These are phyloP conservation scores for Platycheirus rosarum DNA, from an alignment of 2,888 invertebrate species.

Conservation along the genomic window DNA sequence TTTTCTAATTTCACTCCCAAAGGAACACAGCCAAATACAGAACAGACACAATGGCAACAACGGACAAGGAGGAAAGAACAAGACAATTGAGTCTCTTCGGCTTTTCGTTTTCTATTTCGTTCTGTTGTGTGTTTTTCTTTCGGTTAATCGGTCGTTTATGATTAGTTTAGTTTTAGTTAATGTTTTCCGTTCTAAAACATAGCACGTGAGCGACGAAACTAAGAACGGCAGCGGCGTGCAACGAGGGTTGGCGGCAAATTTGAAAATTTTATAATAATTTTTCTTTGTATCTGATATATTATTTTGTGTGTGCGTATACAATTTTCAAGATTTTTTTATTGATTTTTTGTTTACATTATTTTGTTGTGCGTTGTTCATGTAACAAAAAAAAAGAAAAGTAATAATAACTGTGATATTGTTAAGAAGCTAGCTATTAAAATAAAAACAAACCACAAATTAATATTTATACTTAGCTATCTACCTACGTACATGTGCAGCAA, in stretches of 20 bases:
- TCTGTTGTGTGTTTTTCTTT: slow-evolving; percentile 71
- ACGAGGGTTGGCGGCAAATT: slow-evolving; percentile 70
- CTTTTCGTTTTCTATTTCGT: slow-evolving; percentile 38
- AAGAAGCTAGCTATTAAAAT: slow-evolving; percentile 26
- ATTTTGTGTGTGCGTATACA: too few species aligned
- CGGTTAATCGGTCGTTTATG: slow-evolving; percentile 72
- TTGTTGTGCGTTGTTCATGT: slow-evolving; percentile 47
- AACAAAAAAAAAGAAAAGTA: slow-evolving; percentile 33
- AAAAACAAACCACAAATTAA: slow-evolving; percentile 51
- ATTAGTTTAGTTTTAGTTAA: slow-evolving; percentile 73
- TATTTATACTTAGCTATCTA: background rate
- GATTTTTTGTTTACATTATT: slow-evolving; percentile 26
- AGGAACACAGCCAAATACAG: background rate
- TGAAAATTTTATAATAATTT: slow-evolving; percentile 28
- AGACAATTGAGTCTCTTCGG: slow-evolving; percentile 41
- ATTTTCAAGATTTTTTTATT: slow-evolving; percentile 40
- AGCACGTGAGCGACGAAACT: slow-evolving; percentile 54
- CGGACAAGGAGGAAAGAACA: slow-evolving; percentile 5
- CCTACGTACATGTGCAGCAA: too few species aligned
- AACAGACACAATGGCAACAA: slow-evolving; percentile 42
- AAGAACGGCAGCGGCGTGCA: slow-evolving; percentile 57
- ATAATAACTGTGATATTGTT: slow-evolving; percentile 63
- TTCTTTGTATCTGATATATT: slow-evolving; percentile 26
- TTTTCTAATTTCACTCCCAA: slow-evolving; percentile 13
- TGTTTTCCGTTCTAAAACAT: slow-evolving; percentile 71